These are phyloP conservation scores for Cyrtorhinus lividipennis DNA, from an alignment of 1,140 invertebrate species.

Conservation along the genomic window DNA sequence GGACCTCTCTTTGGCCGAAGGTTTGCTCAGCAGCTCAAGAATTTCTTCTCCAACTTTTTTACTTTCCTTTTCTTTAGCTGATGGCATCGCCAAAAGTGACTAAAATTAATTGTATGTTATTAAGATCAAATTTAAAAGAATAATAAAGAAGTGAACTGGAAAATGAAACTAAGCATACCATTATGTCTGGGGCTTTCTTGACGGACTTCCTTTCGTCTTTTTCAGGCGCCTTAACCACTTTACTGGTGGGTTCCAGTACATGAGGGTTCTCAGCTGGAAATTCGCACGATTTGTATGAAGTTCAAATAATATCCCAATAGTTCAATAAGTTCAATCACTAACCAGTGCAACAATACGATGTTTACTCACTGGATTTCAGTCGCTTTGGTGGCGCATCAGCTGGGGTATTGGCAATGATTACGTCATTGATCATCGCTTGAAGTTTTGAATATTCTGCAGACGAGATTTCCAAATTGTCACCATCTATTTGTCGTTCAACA, in stretches of 20 bases:
- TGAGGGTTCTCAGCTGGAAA: constrained; percentile 28
- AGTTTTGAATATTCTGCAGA: constrained; percentile 55
- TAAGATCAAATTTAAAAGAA: too few relatives aligned
- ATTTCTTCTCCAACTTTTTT: constrained; percentile 95
- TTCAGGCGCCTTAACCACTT: constrained; percentile 28
- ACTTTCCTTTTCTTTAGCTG: constrained; percentile 85
- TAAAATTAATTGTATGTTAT: constrained; percentile 30
- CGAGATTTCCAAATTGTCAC: constrained; percentile 44
- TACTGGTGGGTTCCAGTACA: constrained; percentile 30
- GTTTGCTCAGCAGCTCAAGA: constrained; percentile 80
- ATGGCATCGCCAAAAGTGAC: constrained; percentile 83
- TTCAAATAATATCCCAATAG: too few relatives aligned
- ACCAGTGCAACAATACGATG: not conserved
- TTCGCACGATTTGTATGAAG: too few relatives aligned
- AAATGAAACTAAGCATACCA: constrained; percentile 38
- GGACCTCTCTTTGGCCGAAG: constrained; percentile 88
- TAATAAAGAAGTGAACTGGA: not conserved
- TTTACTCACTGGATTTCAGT: constrained; percentile 22
- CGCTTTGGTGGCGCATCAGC: not conserved
- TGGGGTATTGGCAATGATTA: constrained; percentile 17
- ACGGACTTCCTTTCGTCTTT: constrained; percentile 30
- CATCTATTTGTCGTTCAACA: constrained; percentile 45
- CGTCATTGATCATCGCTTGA: constrained; percentile 47
- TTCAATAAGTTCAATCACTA: not conserved
- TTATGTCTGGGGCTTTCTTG: constrained; percentile 45